Percentiles rank a stretch among this genome's conserved stretches.
Evolutionary conservation across 2,113 vertebrate species (phyloP).

Genomic region (Hemichromis elongatus): DNA sequence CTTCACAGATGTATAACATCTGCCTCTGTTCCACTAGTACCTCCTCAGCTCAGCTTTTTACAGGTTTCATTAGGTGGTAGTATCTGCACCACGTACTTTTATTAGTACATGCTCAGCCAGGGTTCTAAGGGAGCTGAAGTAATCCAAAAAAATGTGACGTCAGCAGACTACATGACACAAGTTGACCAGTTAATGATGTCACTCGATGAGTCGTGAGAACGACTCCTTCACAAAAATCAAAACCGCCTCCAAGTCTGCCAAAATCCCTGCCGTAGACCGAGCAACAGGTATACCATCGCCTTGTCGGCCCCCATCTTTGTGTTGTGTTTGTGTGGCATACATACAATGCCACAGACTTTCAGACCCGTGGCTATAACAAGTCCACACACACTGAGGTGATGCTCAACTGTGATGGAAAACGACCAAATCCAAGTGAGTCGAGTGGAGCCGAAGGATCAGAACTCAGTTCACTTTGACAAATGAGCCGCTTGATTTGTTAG

Average conservation of each 20-base stretch:
- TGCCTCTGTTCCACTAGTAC: not conserved
- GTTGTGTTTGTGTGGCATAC: not conserved
- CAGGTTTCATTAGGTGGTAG: not conserved
- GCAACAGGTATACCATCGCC: not conserved
- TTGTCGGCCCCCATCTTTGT: not conserved
- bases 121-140: not conserved
- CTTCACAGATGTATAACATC: not conserved
- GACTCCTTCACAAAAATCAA: not conserved
- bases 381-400: not conserved
- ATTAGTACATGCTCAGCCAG: not conserved
- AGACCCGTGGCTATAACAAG: not conserved
- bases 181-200: not conserved
- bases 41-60: not conserved
- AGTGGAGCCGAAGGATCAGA: not conserved
- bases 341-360: not conserved
- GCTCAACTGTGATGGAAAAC: not conserved
- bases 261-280: not conserved
- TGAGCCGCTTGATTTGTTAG: not conserved
- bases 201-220: not conserved
- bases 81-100: not conserved
- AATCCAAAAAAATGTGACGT: not conserved
- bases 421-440: fast-evolving
- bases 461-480: not conserved
- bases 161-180: not conserved
- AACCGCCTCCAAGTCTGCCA: not conserved